Conservation (phyloP, 92 coral and sea anemone species). For the Porites divaricata region DNA sequence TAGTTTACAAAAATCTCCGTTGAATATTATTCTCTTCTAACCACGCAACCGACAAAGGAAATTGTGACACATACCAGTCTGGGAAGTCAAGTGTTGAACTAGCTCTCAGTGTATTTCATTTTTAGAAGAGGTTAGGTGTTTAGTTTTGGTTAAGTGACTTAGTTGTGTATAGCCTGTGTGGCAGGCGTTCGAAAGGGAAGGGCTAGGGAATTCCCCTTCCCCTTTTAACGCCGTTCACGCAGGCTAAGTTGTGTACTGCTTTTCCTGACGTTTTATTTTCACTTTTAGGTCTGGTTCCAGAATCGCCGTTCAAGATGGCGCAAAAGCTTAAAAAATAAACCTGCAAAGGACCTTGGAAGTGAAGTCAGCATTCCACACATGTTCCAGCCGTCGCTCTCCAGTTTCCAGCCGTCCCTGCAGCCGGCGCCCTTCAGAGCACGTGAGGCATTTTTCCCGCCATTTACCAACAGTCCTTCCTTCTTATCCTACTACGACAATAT, state of each 20-base stretch:
- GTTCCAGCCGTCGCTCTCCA: slow-evolving; percentile 22
- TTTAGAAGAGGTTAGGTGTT: too few species aligned
- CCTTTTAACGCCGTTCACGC: too few species aligned
- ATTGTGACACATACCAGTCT: too few species aligned
- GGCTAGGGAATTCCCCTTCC: too few species aligned
- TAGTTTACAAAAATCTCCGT: too few species aligned
- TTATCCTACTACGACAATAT: neutral
- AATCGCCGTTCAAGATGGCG: slow-evolving; percentile 93
- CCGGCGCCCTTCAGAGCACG: slow-evolving; percentile 22
- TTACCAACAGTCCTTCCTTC: neutral
- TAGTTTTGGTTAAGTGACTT: neutral
- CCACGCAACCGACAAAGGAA: too few species aligned
- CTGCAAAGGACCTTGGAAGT: slow-evolving; percentile 40
- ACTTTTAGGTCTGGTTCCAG: slow-evolving; percentile 84
- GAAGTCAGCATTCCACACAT: neutral
- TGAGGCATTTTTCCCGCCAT: slow-evolving; percentile 18
- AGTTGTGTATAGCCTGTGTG: too few species aligned
- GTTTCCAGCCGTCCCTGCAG: slow-evolving; percentile 23
- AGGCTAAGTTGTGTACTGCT: too few species aligned
- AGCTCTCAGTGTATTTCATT: too few species aligned
- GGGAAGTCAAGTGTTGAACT: too few species aligned
- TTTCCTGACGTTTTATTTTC: neutral
- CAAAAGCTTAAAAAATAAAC: slow-evolving; percentile 80
- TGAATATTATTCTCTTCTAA: too few species aligned
- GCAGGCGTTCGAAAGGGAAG: too few species aligned